Conservation (phyloP, 2,797 vertebrate species). For the Intellagama lesueurii region DNA sequence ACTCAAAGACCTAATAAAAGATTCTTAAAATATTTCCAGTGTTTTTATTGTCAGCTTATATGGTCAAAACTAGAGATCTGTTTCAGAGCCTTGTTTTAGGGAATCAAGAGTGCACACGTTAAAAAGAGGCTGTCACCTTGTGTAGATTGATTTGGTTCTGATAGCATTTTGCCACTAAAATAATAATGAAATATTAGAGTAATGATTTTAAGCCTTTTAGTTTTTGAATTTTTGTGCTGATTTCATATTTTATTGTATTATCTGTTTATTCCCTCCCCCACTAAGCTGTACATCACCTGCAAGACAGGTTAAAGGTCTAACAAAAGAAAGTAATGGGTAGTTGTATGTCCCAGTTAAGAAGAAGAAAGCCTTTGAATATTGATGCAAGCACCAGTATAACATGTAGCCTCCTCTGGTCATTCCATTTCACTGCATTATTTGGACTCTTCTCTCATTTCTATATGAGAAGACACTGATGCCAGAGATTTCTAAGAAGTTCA, state of each 20-base stretch:
- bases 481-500: background rate
- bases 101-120: background rate
- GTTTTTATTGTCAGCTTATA: background rate
- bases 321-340: background rate
- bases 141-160: background rate
- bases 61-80: background rate
- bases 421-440: background rate
- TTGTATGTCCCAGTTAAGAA: background rate
- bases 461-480: background rate
- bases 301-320: no score
- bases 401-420: background rate
- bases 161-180: background rate
- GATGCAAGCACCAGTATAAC: background rate
- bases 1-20: background rate
- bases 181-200: no score
- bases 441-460: background rate
- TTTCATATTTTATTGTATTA: background rate
- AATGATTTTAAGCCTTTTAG: background rate
- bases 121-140: background rate
- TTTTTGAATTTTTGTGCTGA: background rate
- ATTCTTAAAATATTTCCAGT: background rate
- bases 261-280: no score
- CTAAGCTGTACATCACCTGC: no score
- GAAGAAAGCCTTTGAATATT: background rate
- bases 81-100: background rate